Base-by-base conservation (phyloP, 2,113 vertebrate genomes). In the Nibea albiflora region DNA sequence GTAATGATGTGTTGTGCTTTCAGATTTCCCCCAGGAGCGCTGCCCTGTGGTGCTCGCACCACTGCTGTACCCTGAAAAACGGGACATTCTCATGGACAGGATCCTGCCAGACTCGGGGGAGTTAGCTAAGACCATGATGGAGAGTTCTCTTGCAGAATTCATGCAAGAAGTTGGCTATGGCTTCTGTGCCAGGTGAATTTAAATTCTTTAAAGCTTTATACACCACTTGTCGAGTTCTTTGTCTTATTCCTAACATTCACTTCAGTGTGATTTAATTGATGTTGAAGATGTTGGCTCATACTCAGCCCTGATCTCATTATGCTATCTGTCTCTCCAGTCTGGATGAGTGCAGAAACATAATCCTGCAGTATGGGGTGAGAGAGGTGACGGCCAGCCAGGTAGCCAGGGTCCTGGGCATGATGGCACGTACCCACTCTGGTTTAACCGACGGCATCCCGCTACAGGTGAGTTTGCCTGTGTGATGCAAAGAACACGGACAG, bases 21-120 rank as follows among this genome's bases (percentile, higher is more conserved):
- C 76, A 99, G 98, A 99, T 99, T 99, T 99, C 92, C 98, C 98
- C 89, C 98, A 99, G 93, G 98, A 98, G 91, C 96, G 98, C 93
- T 99, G 98, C 90, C 98, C 98, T 83, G 98, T 99, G 98, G 98
- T 99, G 98, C 98, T 99, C 94, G 96, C 98, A 98, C 98, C 98
- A 98, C 98, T 99, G 92, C 92, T 99, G 93, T 99, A 99, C 96
- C 98, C 97, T 98, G 98, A 99, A 98, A 99, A 99, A 98, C 98
- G 98, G 97, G 96, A 99, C 98, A 97, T 99, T 96, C 98, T 98
- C 96, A 99, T 99, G 98, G 98, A 99, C 94, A 97, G 98, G 95
- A 99, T 99, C 95, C 95, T 99, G 92, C 97, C 98, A 96, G 98
- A 99, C 95, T 99, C 98, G 87, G 98, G 98, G 95, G 98, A 98